phyloP scores from a whole-genome alignment of 1,140 invertebrate genomes.

The Lucilia sericata region DNA sequence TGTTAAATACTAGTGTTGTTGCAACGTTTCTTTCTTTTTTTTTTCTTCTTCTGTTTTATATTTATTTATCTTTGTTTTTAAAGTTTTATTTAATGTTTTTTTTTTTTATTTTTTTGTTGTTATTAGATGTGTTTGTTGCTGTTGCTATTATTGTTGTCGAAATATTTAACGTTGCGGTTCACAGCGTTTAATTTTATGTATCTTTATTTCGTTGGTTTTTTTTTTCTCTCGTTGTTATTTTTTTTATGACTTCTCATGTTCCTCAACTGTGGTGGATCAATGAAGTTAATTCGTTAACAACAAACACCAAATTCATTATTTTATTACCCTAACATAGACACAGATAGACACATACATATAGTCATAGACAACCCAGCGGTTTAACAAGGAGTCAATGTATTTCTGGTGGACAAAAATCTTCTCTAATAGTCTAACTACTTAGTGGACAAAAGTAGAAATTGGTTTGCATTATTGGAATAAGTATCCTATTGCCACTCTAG shows the following conservation, averaged over 20 bases:
- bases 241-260: neutral
- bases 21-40: neutral
- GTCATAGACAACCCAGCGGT: no score
- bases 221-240: neutral
- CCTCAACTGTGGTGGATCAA: no score
- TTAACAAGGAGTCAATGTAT: no score
- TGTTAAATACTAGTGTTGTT: slow-evolving; percentile 7
- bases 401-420: no score
- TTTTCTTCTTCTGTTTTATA: neutral
- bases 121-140: neutral
- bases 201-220: neutral
- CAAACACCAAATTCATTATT: no score
- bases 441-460: no score
- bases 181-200: slow-evolving; percentile 25
- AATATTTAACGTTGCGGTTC: slow-evolving; percentile 34
- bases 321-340: no score
- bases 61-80: neutral
- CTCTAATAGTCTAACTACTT: no score
- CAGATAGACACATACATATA: no score
- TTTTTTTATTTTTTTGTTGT: neutral
- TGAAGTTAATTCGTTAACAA: no score
- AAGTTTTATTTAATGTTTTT: slow-evolving; percentile 1
- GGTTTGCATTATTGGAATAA: no score
- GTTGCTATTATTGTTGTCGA: slow-evolving; percentile 2
- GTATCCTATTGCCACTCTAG: no score